phyloP scores from a whole-genome alignment of 2,113 vertebrate genomes.

The Peucedramus taeniatus region DNA sequence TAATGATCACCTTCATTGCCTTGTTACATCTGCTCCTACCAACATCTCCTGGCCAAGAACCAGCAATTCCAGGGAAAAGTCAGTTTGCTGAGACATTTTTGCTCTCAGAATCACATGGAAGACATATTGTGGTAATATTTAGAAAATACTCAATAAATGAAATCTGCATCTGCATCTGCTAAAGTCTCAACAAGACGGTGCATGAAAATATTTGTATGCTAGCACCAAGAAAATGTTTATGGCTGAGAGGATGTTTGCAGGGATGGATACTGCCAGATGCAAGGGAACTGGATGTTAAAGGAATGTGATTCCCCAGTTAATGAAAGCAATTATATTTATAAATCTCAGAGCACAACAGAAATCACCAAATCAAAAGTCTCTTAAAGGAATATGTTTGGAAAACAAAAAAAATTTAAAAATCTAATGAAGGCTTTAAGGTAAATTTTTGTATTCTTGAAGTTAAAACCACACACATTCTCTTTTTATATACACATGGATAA shows the following conservation, averaged over 20 bases:
- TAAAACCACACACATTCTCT: neutral
- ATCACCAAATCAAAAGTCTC: neutral
- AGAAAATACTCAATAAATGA: neutral
- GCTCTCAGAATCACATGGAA: neutral
- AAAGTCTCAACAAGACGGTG: neutral
- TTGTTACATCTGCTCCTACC: neutral
- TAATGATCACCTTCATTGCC: constrained; percentile 18
- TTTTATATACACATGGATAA: neutral
- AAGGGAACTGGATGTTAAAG: neutral
- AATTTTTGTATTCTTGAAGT: neutral
- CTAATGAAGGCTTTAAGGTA: neutral
- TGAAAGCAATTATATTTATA: neutral
- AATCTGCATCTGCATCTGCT: neutral
- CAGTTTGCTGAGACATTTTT: neutral
- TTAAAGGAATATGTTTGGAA: neutral
- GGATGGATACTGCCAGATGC: neutral
- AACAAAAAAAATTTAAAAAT: neutral
- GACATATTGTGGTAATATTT: neutral
- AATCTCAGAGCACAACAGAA: neutral
- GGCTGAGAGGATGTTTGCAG: neutral
- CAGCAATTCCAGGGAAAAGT: neutral
- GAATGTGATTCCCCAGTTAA: neutral
- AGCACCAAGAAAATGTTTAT: neutral
- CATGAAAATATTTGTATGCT: neutral
- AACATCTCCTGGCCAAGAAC: neutral